Evolutionary conservation across 2,797 vertebrate species (phyloP), one percentile per base, ranked within the genome.

Genomic region (Gephyroberyx darwinii): DNA sequence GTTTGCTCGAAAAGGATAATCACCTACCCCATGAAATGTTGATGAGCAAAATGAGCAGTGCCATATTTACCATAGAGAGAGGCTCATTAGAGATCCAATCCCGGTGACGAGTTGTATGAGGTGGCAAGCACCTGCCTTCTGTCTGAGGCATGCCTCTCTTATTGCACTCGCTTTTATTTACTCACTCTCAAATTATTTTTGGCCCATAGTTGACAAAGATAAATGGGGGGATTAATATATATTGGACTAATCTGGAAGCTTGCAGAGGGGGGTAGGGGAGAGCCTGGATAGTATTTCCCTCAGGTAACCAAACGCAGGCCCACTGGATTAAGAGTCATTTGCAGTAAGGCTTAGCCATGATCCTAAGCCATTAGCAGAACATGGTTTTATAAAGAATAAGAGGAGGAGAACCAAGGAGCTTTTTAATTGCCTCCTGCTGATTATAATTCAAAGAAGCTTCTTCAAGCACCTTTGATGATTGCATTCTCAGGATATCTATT

Each of bases 241-340:
- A 97, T 98, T 96, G 96, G 93, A 96, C 94, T 94, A 96, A 94
- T 95, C 94, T 95, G 88, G 83, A 91, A 92, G 91, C 92, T 91
- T 92, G 91, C 90, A 89, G 92, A 4, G 89, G 75, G 88, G 93
- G 91, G 91, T 85, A 81, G 91, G 90, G 90, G 83, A 86, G 90
- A 92, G 85, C 91, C 92, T 93, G 94, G 95, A 93, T 95, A 94
- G 96, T 96, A 98, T 98, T 98, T 98, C 96, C 96, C 97, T 92
- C 95, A 97, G 96, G 97, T 96, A 97, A 95, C 94, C 72, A 89
- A 94, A 94, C 89, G 84, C 94, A 95, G 94, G 91, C 94, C 93
- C 95, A 95, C 94, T 94, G 96, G 96, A 99, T 98, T 98, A 98
- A 92, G 93, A 94, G 92, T 95, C 94, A 97, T 98, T 99, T 98